Percentiles rank a stretch among this genome's conserved stretches.
Conservation (phyloP, 2,113 vertebrate genomes). For the Morphnarchus princeps region DNA sequence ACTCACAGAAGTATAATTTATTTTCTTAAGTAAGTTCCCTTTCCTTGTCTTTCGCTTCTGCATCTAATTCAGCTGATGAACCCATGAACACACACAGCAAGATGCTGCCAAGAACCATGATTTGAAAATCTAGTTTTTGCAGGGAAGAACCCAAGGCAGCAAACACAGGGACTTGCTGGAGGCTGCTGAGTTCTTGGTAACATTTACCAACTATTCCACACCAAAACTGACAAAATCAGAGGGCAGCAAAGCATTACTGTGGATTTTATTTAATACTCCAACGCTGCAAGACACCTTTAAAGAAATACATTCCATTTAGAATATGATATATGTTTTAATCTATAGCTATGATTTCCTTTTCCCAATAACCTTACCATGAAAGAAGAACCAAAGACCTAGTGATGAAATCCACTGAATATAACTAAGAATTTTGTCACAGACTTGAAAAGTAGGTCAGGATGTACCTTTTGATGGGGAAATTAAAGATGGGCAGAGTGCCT, state of each 20-base stretch:
- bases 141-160: neutral
- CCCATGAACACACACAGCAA: neutral
- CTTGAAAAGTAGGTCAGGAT: neutral
- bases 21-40: neutral
- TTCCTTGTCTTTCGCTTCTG: neutral
- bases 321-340: neutral
- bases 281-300: neutral
- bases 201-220: neutral
- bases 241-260: neutral
- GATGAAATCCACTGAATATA: slow-evolving; percentile 26
- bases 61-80: neutral
- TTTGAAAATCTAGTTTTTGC: neutral
- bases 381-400: neutral
- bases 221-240: neutral
- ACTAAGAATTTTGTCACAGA: slow-evolving; percentile 29
- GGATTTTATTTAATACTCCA: neutral
- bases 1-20: neutral
- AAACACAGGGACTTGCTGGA: neutral
- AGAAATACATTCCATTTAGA: neutral
- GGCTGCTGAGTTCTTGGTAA: neutral
- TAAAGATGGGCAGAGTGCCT: neutral
- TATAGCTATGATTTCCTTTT: slow-evolving; percentile 1
- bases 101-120: neutral
- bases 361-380: neutral
- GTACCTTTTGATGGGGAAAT: neutral